Percentiles rank a stretch among this genome's conserved stretches.
Evolutionary conservation across 1,140 invertebrate genomes (phyloP).

Genomic region (Anadara kagoshimensis): DNA sequence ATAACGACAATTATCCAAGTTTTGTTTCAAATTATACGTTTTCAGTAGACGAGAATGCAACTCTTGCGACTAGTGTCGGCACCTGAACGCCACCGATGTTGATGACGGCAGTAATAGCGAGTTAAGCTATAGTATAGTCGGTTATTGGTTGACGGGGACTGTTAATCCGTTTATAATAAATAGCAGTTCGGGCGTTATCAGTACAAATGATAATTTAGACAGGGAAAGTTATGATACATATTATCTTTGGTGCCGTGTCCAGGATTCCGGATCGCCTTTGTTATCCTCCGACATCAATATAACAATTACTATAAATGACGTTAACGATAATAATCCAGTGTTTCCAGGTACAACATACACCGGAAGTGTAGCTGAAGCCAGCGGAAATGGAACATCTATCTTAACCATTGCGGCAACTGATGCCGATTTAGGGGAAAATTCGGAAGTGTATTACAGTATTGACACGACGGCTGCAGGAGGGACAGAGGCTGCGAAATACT

Average conservation of each 20-base stretch:
- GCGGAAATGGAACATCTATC: slow-evolving; percentile 87
- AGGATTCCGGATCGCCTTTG: slow-evolving; percentile 91
- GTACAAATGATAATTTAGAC: slow-evolving; percentile 87
- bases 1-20: slow-evolving; percentile 93
- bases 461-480: slow-evolving; percentile 79
- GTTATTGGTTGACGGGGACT: slow-evolving; percentile 48
- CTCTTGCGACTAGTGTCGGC: slow-evolving; percentile 92
- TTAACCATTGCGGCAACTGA: slow-evolving; percentile 91
- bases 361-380: slow-evolving; percentile 90
- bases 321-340: slow-evolving; percentile 93
- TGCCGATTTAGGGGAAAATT: slow-evolving; percentile 92
- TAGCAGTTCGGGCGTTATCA: slow-evolving; percentile 91
- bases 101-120: slow-evolving; percentile 95
- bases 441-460: slow-evolving; percentile 88
- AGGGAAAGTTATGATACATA: slow-evolving; percentile 87
- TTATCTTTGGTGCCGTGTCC: slow-evolving; percentile 92
- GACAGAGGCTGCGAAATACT: slow-evolving; percentile 82
- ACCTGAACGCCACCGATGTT: slow-evolving; percentile 91
- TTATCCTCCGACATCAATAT: slow-evolving; percentile 94
- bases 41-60: slow-evolving; percentile 76
- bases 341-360: slow-evolving; percentile 77
- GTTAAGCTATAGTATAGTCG: slow-evolving; percentile 76
- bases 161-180: slow-evolving; percentile 89
- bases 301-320: slow-evolving; percentile 90
- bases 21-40: slow-evolving; percentile 75